Evolutionary conservation across 2,113 vertebrate genomes (phyloP).

Genomic region (Psilopsiagon aymara): DNA sequence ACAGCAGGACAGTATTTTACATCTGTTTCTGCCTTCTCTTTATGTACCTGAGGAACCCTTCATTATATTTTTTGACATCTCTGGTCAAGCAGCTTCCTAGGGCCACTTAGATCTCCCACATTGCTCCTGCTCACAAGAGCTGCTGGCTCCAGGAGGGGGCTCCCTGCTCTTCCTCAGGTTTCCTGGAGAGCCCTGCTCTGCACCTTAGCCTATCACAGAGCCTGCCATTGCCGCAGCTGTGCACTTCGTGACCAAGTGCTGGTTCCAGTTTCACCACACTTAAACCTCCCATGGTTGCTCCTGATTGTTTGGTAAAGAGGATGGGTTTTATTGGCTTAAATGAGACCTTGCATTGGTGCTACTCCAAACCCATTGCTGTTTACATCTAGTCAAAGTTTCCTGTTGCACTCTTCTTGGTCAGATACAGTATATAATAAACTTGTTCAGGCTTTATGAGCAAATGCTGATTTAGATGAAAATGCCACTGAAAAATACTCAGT

Average conservation of each 20-base stretch:
- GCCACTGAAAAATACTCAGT: background rate
- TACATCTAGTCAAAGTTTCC: accelerated
- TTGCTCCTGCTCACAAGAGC: background rate
- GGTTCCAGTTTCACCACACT: background rate
- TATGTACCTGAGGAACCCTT: background rate
- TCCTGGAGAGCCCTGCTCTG: background rate
- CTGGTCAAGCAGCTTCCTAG: background rate
- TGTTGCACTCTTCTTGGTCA: background rate
- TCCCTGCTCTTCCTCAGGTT: background rate
- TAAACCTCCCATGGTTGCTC: background rate
- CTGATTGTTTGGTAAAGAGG: background rate
- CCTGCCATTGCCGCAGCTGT: background rate
- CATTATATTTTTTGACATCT: background rate
- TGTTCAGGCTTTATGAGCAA: background rate
- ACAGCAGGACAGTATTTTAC: background rate
- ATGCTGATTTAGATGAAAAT: background rate
- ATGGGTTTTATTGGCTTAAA: background rate
- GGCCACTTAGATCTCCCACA: background rate
- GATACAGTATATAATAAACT: background rate
- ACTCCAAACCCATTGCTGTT: background rate
- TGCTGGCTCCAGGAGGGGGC: background rate
- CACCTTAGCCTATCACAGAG: background rate
- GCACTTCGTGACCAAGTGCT: background rate
- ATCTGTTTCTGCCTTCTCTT: background rate
- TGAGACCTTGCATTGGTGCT: background rate